Conservation (phyloP, 2,113 vertebrate genomes). For the Peromyscus californicus region DNA sequence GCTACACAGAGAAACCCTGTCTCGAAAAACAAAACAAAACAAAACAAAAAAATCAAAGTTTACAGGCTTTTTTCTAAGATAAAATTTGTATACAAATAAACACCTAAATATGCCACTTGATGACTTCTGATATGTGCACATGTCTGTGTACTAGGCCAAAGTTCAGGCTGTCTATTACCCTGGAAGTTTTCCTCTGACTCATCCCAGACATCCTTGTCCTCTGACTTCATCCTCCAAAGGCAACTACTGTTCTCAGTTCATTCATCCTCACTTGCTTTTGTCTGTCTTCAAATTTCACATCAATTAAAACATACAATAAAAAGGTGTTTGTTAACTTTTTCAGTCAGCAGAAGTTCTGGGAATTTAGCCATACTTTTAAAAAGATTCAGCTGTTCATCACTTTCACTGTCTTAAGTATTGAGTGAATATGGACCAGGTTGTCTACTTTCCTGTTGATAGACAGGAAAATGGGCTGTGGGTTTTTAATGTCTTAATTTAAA, state of each 20-base stretch:
- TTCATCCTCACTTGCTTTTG: neutral
- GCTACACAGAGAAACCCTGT: too few relatives aligned
- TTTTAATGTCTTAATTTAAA: neutral
- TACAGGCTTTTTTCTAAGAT: neutral
- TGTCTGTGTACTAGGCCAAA: neutral
- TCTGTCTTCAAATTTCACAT: neutral
- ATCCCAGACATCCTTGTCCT: neutral
- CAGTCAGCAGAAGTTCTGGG: neutral
- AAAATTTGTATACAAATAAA: conserved; percentile 31
- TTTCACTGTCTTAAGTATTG: neutral
- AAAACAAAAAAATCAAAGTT: neutral
- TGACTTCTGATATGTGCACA: neutral
- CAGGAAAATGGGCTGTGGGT: neutral
- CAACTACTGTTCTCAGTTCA: neutral
- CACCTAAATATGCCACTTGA: neutral
- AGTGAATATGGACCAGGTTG: neutral
- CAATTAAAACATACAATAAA: neutral
- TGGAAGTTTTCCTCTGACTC: neutral
- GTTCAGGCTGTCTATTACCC: neutral
- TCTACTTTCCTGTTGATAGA: neutral
- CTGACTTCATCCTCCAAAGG: neutral
- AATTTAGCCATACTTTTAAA: neutral
- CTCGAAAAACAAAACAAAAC: too few relatives aligned
- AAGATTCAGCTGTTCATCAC: neutral
- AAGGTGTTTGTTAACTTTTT: neutral